A percentile compares a stretch with the other conserved stretches of the same genome.
These are phyloP conservation scores for Tachystola acroxantha DNA, from an alignment of 2,888 invertebrate species.

Conservation along the genomic window DNA sequence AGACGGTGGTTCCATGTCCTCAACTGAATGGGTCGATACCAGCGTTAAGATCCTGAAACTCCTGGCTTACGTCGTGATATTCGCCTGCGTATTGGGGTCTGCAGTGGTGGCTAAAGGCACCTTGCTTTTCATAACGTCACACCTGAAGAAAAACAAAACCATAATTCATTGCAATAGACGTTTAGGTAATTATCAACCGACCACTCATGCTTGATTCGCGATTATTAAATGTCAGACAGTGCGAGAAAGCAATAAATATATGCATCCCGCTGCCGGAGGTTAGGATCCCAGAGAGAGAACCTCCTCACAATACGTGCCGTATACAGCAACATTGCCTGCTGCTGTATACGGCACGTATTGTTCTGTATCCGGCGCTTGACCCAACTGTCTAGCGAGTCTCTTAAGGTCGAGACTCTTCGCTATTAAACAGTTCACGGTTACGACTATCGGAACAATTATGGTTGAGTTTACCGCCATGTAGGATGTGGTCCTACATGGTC, in stretches of 20 bases:
- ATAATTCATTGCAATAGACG: slow-evolving; percentile 79
- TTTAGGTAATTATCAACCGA: slow-evolving; percentile 47
- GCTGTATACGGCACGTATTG: background rate
- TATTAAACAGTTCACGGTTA: no score
- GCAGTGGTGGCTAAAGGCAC: slow-evolving; percentile 86
- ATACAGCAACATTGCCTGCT: background rate
- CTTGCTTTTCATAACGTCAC: slow-evolving; percentile 85
- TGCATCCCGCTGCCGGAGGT: no score
- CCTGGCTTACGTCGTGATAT: slow-evolving; percentile 83
- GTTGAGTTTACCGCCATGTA: no score
- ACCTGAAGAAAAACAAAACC: slow-evolving; percentile 74
- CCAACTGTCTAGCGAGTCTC: no score
- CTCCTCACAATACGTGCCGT: no score
- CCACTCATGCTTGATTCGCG: no score
- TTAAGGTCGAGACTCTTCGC: no score
- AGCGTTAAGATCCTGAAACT: slow-evolving; percentile 82
- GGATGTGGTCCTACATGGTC: no score
- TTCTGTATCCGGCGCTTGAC: no score
- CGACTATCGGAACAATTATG: no score
- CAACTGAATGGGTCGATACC: slow-evolving; percentile 78
- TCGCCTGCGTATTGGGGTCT: slow-evolving; percentile 80
- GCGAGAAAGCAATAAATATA: background rate
- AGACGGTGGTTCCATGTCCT: slow-evolving; percentile 83
- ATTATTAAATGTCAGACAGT: background rate
- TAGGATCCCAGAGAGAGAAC: no score